Evolutionary conservation across 37 sponge, comb jelly and placozoan genomes (phyloP).

Genomic region (Beroe forskalii): DNA sequence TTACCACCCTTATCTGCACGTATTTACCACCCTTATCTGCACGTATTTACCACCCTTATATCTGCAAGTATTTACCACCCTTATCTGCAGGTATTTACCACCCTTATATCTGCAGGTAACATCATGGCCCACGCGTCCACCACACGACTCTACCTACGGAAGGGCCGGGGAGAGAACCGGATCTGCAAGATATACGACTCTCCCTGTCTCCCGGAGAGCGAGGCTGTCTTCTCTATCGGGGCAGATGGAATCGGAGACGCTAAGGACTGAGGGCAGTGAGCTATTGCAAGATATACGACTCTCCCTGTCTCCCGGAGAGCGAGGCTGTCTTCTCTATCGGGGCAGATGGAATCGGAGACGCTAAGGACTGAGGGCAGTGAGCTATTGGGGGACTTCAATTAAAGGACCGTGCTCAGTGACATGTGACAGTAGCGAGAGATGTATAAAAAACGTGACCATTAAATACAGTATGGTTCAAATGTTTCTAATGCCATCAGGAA

Average conservation of each 20-base stretch:
- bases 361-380: constrained; percentile 93
- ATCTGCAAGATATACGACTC: constrained; percentile 99
- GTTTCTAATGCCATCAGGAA: too few relatives aligned
- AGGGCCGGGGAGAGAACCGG: constrained; percentile 96
- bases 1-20: too few relatives aligned
- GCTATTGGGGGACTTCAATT: too few relatives aligned
- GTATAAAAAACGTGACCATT: too few relatives aligned
- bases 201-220: constrained; percentile 96
- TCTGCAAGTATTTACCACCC: too few relatives aligned
- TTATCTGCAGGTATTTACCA: too few relatives aligned
- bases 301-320: constrained; percentile 96
- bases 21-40: too few relatives aligned
- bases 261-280: constrained; percentile 94
- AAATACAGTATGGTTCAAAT: too few relatives aligned
- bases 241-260: constrained; percentile 95
- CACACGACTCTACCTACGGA: constrained; percentile 92
- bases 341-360: constrained; percentile 94
- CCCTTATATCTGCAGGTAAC: too few relatives aligned
- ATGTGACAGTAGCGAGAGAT: too few relatives aligned
- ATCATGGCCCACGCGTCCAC: constrained; percentile 99
- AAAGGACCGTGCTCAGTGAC: too few relatives aligned
- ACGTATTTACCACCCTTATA: too few relatives aligned
- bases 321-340: constrained; percentile 99
- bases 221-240: constrained; percentile 98
- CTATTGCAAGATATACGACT: constrained; percentile 99